phyloP scores from a whole-genome alignment of 2,113 vertebrate genomes.

The Holacanthus passer region DNA sequence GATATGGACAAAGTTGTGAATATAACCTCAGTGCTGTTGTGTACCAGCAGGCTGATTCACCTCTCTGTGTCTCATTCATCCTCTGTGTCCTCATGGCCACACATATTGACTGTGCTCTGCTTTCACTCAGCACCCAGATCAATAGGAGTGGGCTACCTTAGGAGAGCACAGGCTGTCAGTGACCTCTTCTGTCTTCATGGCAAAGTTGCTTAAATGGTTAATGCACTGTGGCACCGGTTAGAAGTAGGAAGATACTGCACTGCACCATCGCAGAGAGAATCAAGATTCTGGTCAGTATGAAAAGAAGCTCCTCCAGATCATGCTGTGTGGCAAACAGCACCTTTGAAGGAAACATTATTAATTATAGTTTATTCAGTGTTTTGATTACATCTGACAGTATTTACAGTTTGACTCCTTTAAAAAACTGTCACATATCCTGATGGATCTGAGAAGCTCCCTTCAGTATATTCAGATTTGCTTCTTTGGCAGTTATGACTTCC shows the following conservation, averaged over 20 bases:
- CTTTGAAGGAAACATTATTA: too few relatives aligned
- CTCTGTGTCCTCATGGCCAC: conserved; percentile 12
- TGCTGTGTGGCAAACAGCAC: too few relatives aligned
- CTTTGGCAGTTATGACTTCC: not conserved
- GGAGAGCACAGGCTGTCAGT: not conserved
- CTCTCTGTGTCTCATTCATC: not conserved
- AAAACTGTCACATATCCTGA: too few relatives aligned
- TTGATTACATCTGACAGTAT: not conserved
- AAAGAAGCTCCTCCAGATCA: not conserved
- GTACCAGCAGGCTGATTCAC: not conserved
- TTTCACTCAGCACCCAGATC: conserved; percentile 7
- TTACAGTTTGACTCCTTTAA: not conserved
- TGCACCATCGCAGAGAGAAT: not conserved
- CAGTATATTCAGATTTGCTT: too few relatives aligned
- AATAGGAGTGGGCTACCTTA: not conserved
- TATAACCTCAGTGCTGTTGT: not conserved
- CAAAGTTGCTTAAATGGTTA: too few relatives aligned
- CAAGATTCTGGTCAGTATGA: not conserved
- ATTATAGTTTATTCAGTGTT: not conserved
- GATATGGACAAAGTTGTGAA: not conserved
- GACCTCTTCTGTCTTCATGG: not conserved
- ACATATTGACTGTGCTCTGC: not conserved
- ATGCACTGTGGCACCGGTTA: not conserved
- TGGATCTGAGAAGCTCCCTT: not conserved
- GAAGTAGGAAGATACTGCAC: not conserved